Percentiles rank a stretch among this genome's conserved stretches.
phyloP scores from a whole-genome alignment of 2,113 vertebrate genomes.

The Verasper variegatus region DNA sequence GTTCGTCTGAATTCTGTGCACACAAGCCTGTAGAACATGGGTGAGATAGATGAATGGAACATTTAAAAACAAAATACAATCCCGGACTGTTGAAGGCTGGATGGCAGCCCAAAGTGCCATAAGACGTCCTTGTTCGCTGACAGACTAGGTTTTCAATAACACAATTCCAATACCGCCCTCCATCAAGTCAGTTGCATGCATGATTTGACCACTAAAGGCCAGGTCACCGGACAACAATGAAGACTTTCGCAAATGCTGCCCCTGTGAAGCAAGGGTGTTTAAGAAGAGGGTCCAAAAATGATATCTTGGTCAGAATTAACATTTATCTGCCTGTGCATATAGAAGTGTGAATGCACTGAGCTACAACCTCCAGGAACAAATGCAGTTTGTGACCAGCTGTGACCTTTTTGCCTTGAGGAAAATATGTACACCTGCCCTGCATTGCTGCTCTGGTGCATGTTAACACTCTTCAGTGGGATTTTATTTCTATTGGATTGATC shows the following conservation, averaged over 20 bases:
- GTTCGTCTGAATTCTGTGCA: slow-evolving; percentile 74
- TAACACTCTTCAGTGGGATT: not conserved
- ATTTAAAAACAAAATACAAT: slow-evolving; percentile 83
- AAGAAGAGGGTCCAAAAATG: not conserved
- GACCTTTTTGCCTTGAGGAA: slow-evolving; percentile 17
- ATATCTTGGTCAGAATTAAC: slow-evolving; percentile 17
- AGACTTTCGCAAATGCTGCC: slow-evolving; percentile 33
- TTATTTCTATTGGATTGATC: not conserved
- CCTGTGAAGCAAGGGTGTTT: slow-evolving; percentile 2
- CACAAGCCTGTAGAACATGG: slow-evolving; percentile 79
- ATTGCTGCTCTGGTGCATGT: not conserved
- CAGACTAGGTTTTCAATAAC: slow-evolving; percentile 78
- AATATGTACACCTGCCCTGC: not conserved
- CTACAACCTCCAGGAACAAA: slow-evolving; percentile 29
- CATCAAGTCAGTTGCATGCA: slow-evolving; percentile 65
- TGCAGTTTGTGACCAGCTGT: slow-evolving; percentile 7
- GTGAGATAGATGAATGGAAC: slow-evolving; percentile 81
- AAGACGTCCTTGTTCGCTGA: slow-evolving; percentile 77
- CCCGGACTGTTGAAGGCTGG: slow-evolving; percentile 78
- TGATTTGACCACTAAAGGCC: slow-evolving; percentile 64
- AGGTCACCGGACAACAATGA: slow-evolving; percentile 51
- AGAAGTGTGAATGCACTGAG: slow-evolving; percentile 28
- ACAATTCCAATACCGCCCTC: slow-evolving; percentile 76
- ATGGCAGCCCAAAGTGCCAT: slow-evolving; percentile 74
- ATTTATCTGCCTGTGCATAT: slow-evolving; percentile 35